A percentile compares a stretch with the other conserved stretches of the same genome.
Evolutionary conservation across 2,113 vertebrate genomes (phyloP).

Genomic region (Puma concolor): DNA sequence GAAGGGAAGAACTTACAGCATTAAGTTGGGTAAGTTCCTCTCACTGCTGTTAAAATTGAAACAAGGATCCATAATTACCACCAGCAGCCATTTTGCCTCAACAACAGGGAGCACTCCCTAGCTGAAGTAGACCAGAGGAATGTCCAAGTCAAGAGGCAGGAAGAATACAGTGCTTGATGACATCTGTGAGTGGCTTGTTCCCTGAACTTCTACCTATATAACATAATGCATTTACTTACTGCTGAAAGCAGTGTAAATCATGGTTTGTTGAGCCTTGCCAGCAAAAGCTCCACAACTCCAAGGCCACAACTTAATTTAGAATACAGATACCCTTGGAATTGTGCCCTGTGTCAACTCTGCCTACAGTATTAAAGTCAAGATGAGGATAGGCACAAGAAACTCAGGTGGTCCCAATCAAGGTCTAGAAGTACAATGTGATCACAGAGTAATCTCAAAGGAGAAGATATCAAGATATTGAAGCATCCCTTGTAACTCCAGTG

Average conservation of each 20-base stretch:
- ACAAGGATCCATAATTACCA: background rate
- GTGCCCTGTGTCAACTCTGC: background rate
- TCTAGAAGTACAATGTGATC: background rate
- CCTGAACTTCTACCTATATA: background rate
- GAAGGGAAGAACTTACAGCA: background rate
- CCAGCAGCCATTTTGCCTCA: background rate
- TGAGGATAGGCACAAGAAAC: background rate
- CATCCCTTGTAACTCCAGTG: background rate
- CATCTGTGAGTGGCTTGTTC: background rate
- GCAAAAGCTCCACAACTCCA: background rate
- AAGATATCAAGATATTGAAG: conserved; percentile 36
- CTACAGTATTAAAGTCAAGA: conserved; percentile 11
- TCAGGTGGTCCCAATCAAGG: background rate
- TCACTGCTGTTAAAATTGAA: background rate
- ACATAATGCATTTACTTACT: background rate
- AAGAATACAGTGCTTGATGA: background rate
- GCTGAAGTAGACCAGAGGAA: background rate
- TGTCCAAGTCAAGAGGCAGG: background rate
- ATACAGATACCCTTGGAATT: background rate
- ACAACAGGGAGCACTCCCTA: background rate
- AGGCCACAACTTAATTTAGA: background rate
- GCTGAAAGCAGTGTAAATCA: background rate
- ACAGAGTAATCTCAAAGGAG: conserved; percentile 21
- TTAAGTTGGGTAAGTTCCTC: background rate
- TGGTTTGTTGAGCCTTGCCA: background rate